These are phyloP conservation scores for Vesta saturnalis DNA, from an alignment of 2,888 invertebrate species.

Conservation along the genomic window DNA sequence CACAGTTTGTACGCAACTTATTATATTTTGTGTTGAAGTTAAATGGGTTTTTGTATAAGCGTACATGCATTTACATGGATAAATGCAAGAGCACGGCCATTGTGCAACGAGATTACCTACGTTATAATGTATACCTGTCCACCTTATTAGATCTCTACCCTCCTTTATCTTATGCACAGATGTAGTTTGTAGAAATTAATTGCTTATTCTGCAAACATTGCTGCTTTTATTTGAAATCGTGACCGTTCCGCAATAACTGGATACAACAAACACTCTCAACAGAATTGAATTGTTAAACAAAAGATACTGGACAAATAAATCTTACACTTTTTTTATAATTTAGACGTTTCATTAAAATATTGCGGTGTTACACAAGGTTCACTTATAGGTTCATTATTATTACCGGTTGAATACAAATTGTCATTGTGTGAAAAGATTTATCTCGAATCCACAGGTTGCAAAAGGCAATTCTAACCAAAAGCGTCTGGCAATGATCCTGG, in stretches of 20 bases:
- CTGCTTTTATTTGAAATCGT: slow-evolving; percentile 34
- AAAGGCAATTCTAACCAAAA: slow-evolving; percentile 52
- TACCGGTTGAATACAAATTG: slow-evolving; percentile 44
- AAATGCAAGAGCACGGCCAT: slow-evolving; percentile 38
- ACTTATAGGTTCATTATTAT: slow-evolving; percentile 5
- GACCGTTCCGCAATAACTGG: slow-evolving; percentile 25
- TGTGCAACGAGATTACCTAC: slow-evolving; percentile 46
- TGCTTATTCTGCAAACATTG: slow-evolving; percentile 33
- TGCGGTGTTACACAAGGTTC: slow-evolving; percentile 8
- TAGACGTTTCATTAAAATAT: background rate
- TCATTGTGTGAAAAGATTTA: slow-evolving; percentile 57
- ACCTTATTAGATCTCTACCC: slow-evolving; percentile 42
- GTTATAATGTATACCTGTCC: slow-evolving; percentile 45
- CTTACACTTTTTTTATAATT: background rate
- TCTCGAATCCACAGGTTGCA: slow-evolving; percentile 63
- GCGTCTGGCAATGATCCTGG: slow-evolving; percentile 57
- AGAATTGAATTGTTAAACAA: background rate
- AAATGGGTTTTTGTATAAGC: slow-evolving; percentile 45
- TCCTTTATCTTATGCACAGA: slow-evolving; percentile 34
- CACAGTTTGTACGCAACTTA: slow-evolving; percentile 49
- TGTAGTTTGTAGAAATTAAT: slow-evolving; percentile 38
- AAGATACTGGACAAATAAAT: background rate
- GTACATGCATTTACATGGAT: slow-evolving; percentile 39
- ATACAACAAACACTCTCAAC: background rate
- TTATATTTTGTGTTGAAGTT: slow-evolving; percentile 46